Evolutionary conservation across 2,888 invertebrate genomes (phyloP), one percentile per base, ranked within the genome.

Genomic region (Idaea biselata): DNA sequence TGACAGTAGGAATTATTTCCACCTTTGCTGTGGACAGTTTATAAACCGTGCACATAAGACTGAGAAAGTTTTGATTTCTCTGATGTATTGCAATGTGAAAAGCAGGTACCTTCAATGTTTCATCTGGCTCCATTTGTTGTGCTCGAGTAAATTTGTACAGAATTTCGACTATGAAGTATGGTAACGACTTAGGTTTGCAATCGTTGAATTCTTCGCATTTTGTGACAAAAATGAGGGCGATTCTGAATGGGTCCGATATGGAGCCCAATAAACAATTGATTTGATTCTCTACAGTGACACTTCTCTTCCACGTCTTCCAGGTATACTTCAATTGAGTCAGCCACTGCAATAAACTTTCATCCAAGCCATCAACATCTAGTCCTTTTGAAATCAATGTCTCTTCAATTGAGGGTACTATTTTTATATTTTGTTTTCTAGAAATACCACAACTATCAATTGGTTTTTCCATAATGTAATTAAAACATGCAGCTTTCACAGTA

Each of bases 1-100:
- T 91, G 58, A 96, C 93, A 71, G 94, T 88, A 17, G 94, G 93
- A 68, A 96, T 73, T 77, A 97, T 94, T 63, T 93, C 79, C 69
- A 94, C 93, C 70, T 94, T 94, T 67, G 95, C 94, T 66, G 93
- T 87, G 18, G 79, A 74, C 73, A 97, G 88, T 76, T 95, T 93
- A 80, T 95, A 97, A 25, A 94, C 90, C 70, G 94, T 92, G 16
- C 94, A 93, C 72, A 96, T 92, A 57, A 95, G 83, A 77, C 93
- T 94, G 60, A 95, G 93, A 60, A 97, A 93, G 33, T 93, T 84
- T 65, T 93, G 88, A 76, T 95, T 94, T 68, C 95, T 95, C 75
- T 96, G 96, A 68, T 93, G 94, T 69, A 93, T 93, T 16, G 96
- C 94, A 73, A 96, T 93, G 79, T 94, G 94, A 86, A 96, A 97